Evolutionary conservation across 2,888 invertebrate species (phyloP), one percentile per base, ranked within the genome.

Genomic region (Scaptomyza flava): DNA sequence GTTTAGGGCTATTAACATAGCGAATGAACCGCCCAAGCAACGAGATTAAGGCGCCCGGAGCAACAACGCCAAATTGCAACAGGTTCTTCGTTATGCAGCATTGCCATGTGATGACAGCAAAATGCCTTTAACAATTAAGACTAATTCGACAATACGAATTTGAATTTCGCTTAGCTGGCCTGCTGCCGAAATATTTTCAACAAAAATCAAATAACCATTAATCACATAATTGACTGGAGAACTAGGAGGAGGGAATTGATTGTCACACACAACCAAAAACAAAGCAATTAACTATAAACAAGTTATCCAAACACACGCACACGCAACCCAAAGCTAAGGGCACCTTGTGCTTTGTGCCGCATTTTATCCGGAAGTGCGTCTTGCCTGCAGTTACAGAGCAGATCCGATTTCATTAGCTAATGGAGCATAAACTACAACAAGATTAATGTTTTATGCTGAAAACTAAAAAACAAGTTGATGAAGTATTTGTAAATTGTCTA

Each of bases 261-360:
- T 81, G 81, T 81, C 81, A 79, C 86, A 79, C 59, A 48, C 66
- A 51, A 14, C 34, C 42, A 69, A 74, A 74, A 85, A 85, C 70
- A 76, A 79, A 76, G 62, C 70, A 86, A 81, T 87, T 81, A 68
- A 36, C 77, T 82, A 85, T 85, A 75, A 79, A 81, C 82, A 76
- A 66, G 38, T 33, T 65, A 58, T 59, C 63, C 52, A 51, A 43
- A 42, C 33, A 6, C 27, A 8, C 42, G 61, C 43, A 63, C 63
- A 64, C 63, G 38, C 64, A 41, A 81, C 48, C 47, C 52, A 33
- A 33, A 48, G 58, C 59, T 33, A 23, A 27, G 12, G 60, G 58
- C 74, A 78, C 61, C 69, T 54, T 54, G 47, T 58, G 50, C 46
- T 8, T 48, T 20, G 5, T 14, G 54, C 36, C 68, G 59, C 63